phyloP scores from a whole-genome alignment of 2,888 invertebrate species.

The Ochropleura leucogaster region DNA sequence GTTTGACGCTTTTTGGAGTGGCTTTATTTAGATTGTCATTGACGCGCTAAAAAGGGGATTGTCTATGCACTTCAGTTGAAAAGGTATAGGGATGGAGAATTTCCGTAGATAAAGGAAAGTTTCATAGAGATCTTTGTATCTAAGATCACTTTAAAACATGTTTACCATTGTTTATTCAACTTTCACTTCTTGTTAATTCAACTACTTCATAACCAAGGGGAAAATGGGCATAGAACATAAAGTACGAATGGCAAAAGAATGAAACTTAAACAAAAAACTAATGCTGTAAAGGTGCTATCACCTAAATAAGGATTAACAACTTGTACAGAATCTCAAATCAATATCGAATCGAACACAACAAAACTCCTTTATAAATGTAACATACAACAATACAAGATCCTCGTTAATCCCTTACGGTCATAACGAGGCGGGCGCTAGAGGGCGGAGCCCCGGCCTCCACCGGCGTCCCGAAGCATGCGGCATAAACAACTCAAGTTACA shows the following conservation, averaged over 20 bases:
- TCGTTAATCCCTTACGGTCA: slow-evolving; percentile 84
- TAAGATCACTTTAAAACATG: not conserved
- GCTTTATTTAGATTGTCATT: too few species aligned
- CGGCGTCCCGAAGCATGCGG: slow-evolving; percentile 65
- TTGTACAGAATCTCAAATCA: slow-evolving; percentile 9
- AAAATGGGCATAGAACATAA: not conserved
- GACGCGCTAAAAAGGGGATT: too few species aligned
- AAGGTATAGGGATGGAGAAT: not conserved
- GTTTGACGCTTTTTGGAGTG: too few species aligned
- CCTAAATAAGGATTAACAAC: not conserved
- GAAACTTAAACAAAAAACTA: not conserved
- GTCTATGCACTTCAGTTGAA: not conserved
- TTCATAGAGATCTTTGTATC: too few species aligned
- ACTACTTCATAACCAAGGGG: too few species aligned
- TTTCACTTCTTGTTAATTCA: too few species aligned
- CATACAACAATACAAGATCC: slow-evolving; percentile 66
- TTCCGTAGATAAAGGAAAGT: too few species aligned
- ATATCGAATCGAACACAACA: slow-evolving; percentile 24
- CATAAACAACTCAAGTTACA: slow-evolving; percentile 88
- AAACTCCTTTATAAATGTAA: slow-evolving; percentile 42
- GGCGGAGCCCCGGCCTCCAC: slow-evolving; percentile 80
- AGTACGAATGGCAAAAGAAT: not conserved
- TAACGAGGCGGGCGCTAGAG: slow-evolving; percentile 80
- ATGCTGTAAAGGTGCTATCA: not conserved
- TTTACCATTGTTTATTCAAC: not conserved